phyloP scores from a whole-genome alignment of 2,797 vertebrate genomes.

The Eulemur rubriventer region DNA sequence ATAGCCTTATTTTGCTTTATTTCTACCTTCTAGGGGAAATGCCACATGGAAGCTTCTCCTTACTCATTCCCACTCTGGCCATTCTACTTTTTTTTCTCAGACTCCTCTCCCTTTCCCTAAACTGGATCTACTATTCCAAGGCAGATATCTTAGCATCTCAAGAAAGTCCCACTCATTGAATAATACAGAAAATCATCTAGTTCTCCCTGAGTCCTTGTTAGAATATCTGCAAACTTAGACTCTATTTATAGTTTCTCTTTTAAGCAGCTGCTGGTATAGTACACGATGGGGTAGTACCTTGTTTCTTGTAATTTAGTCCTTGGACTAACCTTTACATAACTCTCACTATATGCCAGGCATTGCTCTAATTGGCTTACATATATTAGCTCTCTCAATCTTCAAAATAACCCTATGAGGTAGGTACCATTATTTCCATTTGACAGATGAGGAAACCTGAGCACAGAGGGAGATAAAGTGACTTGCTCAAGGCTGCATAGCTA shows the following conservation, averaged over 20 bases:
- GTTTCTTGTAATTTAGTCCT: neutral
- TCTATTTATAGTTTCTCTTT: neutral
- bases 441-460: conserved; percentile 22
- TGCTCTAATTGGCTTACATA: neutral
- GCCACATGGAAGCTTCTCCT: neutral
- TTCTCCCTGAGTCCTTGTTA: neutral
- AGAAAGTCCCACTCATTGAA: neutral
- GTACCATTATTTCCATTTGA: neutral
- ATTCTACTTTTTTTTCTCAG: neutral
- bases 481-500: neutral
- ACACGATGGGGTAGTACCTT: neutral
- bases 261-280: neutral
- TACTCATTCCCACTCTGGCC: neutral
- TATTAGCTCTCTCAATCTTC: neutral
- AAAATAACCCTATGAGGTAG: neutral
- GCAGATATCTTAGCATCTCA: neutral
- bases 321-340: conserved; percentile 16
- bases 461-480: conserved; percentile 7
- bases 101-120: neutral
- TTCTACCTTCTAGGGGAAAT: neutral
- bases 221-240: conserved; percentile 3
- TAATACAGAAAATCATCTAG: neutral
- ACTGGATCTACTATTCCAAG: conserved; percentile 28
- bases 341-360: neutral
- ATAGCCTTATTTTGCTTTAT: conserved; percentile 22